Base-by-base conservation (phyloP, 2,113 vertebrate genomes). In the Podarcis cretensis region DNA sequence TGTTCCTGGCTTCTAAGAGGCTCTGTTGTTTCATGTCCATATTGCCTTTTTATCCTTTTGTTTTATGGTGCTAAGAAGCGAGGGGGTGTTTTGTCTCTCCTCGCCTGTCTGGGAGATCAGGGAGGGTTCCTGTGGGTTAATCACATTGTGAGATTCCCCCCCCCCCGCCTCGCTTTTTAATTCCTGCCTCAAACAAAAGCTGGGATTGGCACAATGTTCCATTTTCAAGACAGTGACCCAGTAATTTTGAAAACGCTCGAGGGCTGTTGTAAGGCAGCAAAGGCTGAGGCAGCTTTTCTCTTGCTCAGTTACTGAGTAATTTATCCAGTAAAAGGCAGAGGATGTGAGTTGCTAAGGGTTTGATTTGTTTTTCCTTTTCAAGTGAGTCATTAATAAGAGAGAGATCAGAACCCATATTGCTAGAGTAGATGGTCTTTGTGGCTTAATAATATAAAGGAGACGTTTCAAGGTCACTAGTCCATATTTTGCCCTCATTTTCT, bases 181-280 rank as follows among this genome's bases (percentile, higher is more conserved):
- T 92, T 93, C 83, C 2, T 57, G 0, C 87, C 86, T 91, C 6
- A 69, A 85, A 91, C 12, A 87, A 89, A 90, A 40, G 0, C 30
- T 1, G 0, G 23, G 66, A 84, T 76, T 90, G 79, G 91, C 85
- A 63, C 7, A 69, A 13, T 69, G 13, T 81, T 87, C 84, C 66
- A 74, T 20, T 75, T n/a, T 27, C 78, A 74, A 84, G 30, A 84
- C 30, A 76, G 69, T 90, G 87, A 94, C 86, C 88, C 77, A 85
- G 81, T 88, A 79, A 94, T 92, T 94, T 89, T 83, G 71, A 81
- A 89, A 68, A 63, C 66, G 30, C 35, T 91, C 1, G 32, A 23
- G 63, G 9, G 0, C 30, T 92, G 76, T 85, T 90, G 80, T 71
- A 30, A 88, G 37, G 43, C 37, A 89, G 85, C 32, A 84, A 66